A percentile compares a stretch with the other conserved stretches of the same genome.
Conservation (phyloP, 2,797 vertebrate genomes). For the Pyrocephalus nanus region DNA sequence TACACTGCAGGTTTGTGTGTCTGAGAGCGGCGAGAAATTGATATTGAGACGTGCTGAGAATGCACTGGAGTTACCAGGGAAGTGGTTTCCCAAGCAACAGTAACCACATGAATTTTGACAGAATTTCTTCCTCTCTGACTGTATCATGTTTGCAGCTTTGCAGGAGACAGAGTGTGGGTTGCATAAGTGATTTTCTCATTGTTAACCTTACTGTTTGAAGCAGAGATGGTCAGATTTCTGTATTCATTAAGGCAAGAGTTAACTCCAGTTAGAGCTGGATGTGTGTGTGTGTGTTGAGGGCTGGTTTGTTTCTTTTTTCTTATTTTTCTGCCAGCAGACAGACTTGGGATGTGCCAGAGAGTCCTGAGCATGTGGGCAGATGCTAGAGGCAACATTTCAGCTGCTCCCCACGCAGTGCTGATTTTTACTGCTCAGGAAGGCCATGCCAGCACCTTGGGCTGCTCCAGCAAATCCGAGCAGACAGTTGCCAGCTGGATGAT, state of each 20-base stretch:
- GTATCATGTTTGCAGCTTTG: not conserved
- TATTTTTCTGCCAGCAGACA: not conserved
- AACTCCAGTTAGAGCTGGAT: not conserved
- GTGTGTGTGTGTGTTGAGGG: not conserved
- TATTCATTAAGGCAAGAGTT: not conserved
- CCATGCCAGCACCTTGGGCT: slow-evolving; percentile 8
- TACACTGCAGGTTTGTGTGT: not conserved
- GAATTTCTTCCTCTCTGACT: slow-evolving; percentile 5
- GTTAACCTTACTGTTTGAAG: not conserved
- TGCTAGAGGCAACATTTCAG: slow-evolving; percentile 34
- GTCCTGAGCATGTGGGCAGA: slow-evolving; percentile 42
- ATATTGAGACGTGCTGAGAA: slow-evolving; percentile 43
- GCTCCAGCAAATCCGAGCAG: slow-evolving; percentile 14
- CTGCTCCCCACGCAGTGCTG: slow-evolving; percentile 11
- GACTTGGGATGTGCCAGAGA: slow-evolving; percentile 20
- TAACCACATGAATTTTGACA: slow-evolving; percentile 43
- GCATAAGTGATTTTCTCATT: not conserved
- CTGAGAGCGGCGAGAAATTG: slow-evolving; percentile 30
- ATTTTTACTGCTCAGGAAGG: slow-evolving; percentile 25
- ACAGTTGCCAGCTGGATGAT: slow-evolving; percentile 38
- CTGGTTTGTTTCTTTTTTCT: not conserved
- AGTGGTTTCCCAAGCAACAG: slow-evolving; percentile 68
- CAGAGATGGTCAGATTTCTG: not conserved
- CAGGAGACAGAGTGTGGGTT: not conserved
- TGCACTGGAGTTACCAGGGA: slow-evolving; percentile 56